phyloP scores from a whole-genome alignment of 2,888 invertebrate species.

The Anagyrus pseudococci region DNA sequence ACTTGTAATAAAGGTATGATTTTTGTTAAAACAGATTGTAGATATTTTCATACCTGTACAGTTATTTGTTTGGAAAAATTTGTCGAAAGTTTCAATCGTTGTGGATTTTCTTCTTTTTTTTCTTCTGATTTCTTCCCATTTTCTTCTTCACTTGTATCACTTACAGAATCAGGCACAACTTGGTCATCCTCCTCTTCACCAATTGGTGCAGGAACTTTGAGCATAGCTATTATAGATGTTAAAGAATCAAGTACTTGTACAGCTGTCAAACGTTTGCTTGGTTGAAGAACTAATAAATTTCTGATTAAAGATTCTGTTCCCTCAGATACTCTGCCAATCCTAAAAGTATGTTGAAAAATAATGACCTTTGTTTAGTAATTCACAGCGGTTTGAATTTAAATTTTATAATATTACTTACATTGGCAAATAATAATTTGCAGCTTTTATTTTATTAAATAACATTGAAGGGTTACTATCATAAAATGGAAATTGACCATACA shows the following conservation, averaged over 20 bases:
- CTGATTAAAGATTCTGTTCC: constrained; percentile 73
- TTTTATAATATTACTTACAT: constrained; percentile 64
- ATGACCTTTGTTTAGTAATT: constrained; percentile 1
- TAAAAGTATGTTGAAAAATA: constrained; percentile 44
- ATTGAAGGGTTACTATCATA: constrained; percentile 77
- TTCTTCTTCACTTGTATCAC: constrained; percentile 41
- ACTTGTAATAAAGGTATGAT: no score
- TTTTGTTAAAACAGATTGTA: no score
- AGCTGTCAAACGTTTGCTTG: constrained; percentile 72
- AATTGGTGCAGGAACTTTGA: constrained; percentile 61
- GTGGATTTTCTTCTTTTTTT: constrained; percentile 27
- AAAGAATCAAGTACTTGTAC: constrained; percentile 71
- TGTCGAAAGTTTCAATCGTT: constrained; percentile 40
- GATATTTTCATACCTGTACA: constrained; percentile 45
- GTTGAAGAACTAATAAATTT: constrained; percentile 72
- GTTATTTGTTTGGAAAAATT: constrained; percentile 52
- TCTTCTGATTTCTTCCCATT: constrained; percentile 37
- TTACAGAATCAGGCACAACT: constrained; percentile 66
- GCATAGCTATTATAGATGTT: constrained; percentile 67
- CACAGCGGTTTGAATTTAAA: no score
- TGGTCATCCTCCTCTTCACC: constrained; percentile 66
- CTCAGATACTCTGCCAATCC: constrained; percentile 68
- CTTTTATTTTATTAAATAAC: constrained; percentile 77
- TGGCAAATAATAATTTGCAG: constrained; percentile 76
- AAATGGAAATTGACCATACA: constrained; percentile 83